Conservation (phyloP, 2,113 vertebrate genomes). For the Elaphurus davidianus region DNA sequence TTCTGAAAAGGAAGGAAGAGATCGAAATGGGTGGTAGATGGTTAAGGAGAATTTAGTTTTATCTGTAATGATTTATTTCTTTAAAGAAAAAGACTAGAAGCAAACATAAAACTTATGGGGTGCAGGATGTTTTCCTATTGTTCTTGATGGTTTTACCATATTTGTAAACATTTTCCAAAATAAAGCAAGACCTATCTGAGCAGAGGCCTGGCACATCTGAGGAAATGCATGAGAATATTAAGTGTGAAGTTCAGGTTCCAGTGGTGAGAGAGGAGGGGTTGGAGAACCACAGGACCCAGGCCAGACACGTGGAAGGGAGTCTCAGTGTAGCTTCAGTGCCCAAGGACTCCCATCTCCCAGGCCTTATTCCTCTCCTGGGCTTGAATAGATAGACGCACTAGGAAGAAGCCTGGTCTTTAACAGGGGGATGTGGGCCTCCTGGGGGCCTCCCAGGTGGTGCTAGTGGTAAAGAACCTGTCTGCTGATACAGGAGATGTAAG, state of each 20-base stretch:
- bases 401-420: background rate
- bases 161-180: background rate
- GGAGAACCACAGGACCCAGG: background rate
- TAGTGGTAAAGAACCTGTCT: background rate
- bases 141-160: background rate
- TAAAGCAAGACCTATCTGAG: background rate
- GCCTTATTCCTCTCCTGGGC: background rate
- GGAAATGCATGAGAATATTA: background rate
- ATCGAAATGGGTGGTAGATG: background rate
- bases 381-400: no score
- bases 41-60: background rate
- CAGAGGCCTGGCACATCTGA: background rate
- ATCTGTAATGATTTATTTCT: background rate
- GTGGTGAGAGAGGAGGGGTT: fast-evolving
- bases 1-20: background rate
- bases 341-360: fast-evolving
- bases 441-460: background rate
- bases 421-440: background rate
- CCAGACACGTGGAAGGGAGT: fast-evolving
- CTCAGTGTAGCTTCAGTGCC: fast-evolving
- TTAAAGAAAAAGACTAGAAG: background rate
- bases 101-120: background rate
- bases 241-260: background rate
- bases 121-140: background rate
- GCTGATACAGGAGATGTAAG: background rate